Percentiles rank a stretch among this genome's conserved stretches.
Conservation (phyloP, 30 jellyfish, hydroid and myxozoan species). For the Catostylus mosaicus region DNA sequence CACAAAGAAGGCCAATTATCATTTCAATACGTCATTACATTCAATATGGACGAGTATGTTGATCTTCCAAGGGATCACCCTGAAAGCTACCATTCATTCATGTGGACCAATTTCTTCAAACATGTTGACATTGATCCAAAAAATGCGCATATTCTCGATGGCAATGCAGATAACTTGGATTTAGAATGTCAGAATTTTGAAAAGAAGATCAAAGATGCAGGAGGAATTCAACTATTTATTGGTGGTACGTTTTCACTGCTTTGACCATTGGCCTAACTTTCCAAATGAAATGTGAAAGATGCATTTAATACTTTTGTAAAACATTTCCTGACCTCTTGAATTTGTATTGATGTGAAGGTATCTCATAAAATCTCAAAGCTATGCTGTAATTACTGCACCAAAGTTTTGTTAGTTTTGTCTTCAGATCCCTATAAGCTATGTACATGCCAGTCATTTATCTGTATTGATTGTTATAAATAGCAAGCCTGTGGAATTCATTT, state of each 20-base stretch:
- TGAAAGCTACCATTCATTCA: conserved; percentile 94
- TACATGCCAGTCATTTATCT: too few species aligned
- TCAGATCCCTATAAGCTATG: too few species aligned
- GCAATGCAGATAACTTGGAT: conserved; percentile 85
- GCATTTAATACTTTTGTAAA: too few species aligned
- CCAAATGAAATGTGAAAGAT: too few species aligned
- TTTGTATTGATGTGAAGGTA: too few species aligned
- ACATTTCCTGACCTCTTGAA: too few species aligned
- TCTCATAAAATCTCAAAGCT: too few species aligned
- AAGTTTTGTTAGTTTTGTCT: too few species aligned
- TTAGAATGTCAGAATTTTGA: conserved; percentile 84
- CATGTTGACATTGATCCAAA: conserved; percentile 94
- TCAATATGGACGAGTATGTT: conserved; percentile 96
- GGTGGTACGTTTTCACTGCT: conserved; percentile 92
- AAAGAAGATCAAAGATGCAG: conserved; percentile 76
- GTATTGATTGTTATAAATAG: too few species aligned
- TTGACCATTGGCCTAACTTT: too few species aligned
- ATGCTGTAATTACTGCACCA: too few species aligned
- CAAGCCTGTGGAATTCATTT: too few species aligned
- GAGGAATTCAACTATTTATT: conserved; percentile 88
- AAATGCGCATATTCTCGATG: conserved; percentile 90
- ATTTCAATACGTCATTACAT: conserved; percentile 88
- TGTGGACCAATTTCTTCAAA: conserved; percentile 97
- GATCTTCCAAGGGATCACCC: conserved; percentile 95
- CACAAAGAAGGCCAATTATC: conserved; percentile 82